Evolutionary conservation across 2,113 vertebrate genomes (phyloP).

Genomic region (Chionomys nivalis): DNA sequence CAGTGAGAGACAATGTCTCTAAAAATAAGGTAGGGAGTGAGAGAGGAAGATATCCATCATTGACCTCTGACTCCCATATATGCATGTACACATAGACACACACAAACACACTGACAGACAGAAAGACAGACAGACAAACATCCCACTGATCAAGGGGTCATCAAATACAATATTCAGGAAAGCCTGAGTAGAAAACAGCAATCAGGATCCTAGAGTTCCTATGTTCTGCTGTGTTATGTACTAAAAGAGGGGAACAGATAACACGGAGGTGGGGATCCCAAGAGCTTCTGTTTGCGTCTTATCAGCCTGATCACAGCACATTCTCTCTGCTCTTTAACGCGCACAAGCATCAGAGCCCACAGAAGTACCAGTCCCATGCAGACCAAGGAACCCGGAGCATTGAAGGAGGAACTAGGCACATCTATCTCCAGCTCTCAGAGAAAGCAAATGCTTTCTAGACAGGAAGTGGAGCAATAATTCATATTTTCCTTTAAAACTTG

Average conservation of each 20-base stretch:
- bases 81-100: too few species aligned
- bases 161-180: background rate
- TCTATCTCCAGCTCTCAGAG: background rate
- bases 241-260: background rate
- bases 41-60: too few species aligned
- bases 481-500: background rate
- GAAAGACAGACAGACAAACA: background rate
- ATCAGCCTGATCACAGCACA: too few species aligned
- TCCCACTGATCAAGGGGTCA: background rate
- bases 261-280: background rate
- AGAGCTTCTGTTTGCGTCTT: background rate
- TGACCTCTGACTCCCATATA: background rate
- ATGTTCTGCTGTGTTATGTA: background rate
- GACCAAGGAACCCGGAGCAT: background rate
- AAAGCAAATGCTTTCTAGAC: background rate
- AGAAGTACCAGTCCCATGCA: background rate
- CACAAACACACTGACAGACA: too few species aligned
- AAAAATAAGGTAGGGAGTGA: too few species aligned
- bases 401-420: background rate
- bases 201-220: background rate
- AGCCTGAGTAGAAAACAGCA: background rate
- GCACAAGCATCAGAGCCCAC: too few species aligned
- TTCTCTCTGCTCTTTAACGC: background rate
- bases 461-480: background rate
- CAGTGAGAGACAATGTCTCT: too few species aligned